These are phyloP conservation scores for Boleophthalmus pectinirostris DNA, from an alignment of 2,113 vertebrate species.

Conservation along the genomic window DNA sequence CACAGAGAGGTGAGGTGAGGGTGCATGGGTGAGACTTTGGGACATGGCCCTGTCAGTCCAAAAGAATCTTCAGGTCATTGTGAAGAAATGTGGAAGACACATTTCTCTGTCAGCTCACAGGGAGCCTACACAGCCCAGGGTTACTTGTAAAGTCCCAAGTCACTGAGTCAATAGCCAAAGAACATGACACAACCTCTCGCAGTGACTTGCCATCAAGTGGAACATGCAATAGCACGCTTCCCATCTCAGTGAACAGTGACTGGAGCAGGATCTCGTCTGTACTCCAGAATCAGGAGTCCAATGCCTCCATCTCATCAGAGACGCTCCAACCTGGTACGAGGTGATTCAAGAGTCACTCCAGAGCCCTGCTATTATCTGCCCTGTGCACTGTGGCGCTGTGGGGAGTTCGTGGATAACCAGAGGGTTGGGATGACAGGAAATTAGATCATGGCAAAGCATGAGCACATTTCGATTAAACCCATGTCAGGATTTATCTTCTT, in stretches of 20 bases:
- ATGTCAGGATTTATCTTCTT: slow-evolving; percentile 57
- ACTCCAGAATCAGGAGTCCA: slow-evolving; percentile 68
- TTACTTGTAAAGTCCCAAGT: slow-evolving; percentile 86
- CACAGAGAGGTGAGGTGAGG: slow-evolving; percentile 51
- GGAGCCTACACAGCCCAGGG: slow-evolving; percentile 81
- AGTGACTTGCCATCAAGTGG: slow-evolving; percentile 84
- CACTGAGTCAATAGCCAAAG: slow-evolving; percentile 92
- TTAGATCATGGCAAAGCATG: slow-evolving; percentile 54
- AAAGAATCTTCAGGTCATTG: slow-evolving; percentile 88
- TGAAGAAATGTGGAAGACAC: slow-evolving; percentile 92
- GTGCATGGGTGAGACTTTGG: slow-evolving; percentile 67
- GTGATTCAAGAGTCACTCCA: slow-evolving; percentile 56
- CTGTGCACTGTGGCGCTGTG: background rate
- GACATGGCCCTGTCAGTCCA: slow-evolving; percentile 78
- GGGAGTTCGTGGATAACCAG: slow-evolving; percentile 38
- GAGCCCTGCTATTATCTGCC: slow-evolving; percentile 53
- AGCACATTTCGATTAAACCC: slow-evolving; percentile 55
- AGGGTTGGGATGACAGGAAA: slow-evolving; percentile 46
- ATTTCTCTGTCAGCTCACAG: slow-evolving; percentile 85
- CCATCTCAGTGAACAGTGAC: slow-evolving; percentile 82
- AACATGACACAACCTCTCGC: slow-evolving; percentile 95
- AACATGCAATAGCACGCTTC: slow-evolving; percentile 85
- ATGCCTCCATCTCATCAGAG: slow-evolving; percentile 30
- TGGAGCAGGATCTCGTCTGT: slow-evolving; percentile 79
- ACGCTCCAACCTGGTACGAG: slow-evolving; percentile 37